Conservation (phyloP, 2,797 vertebrate genomes). For the Lutjanus argentimaculatus region DNA sequence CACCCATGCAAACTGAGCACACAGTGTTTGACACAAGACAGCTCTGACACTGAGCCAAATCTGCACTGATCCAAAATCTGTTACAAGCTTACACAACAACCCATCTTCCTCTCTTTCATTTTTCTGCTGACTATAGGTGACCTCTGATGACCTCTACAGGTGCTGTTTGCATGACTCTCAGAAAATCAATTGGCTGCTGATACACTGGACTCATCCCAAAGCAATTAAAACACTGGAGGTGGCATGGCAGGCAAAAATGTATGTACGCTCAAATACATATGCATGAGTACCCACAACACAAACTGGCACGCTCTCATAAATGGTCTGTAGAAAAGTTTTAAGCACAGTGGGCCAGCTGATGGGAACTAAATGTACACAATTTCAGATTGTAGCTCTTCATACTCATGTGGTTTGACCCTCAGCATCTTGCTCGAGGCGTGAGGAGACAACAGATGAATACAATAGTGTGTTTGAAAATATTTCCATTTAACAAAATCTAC, state of each 20-base stretch:
- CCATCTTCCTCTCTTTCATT: background rate
- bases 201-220: conserved; percentile 38
- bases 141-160: conserved; percentile 30
- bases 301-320: conserved; percentile 11
- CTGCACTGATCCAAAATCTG: conserved; percentile 23
- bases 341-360: background rate
- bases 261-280: conserved; percentile 16
- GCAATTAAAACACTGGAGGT: background rate
- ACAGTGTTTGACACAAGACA: background rate
- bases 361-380: conserved; percentile 1
- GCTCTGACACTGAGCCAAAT: conserved; percentile 12
- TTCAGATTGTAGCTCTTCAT: background rate
- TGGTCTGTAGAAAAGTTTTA: background rate
- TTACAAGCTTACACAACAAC: conserved; percentile 26
- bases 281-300: background rate
- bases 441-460: conserved; percentile 1
- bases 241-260: background rate
- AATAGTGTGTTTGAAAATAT: background rate
- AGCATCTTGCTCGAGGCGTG: conserved; percentile 12
- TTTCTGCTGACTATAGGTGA: background rate
- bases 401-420: conserved; percentile 7
- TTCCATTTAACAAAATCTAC: conserved; percentile 5
- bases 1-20: background rate
- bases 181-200: conserved; percentile 12
- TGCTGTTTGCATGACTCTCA: conserved; percentile 58